Conservation (phyloP, 2,888 invertebrate species). For the Harpalus rufipes region DNA sequence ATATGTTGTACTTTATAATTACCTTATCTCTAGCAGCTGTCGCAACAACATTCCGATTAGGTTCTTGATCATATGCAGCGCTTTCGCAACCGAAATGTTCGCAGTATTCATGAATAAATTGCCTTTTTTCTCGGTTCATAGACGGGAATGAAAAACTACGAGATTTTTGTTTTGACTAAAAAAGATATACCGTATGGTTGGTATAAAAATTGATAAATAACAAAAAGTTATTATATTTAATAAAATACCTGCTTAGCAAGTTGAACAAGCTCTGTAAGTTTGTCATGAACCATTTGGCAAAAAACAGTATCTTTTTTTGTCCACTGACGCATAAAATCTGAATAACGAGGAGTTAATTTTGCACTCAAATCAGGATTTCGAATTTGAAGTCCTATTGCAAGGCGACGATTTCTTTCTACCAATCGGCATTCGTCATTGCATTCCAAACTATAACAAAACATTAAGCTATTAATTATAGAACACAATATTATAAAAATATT, state of each 20-base stretch:
- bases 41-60: constrained; percentile 96
- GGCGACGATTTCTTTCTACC: constrained; percentile 90
- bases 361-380: constrained; percentile 92
- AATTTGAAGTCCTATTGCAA: constrained; percentile 95
- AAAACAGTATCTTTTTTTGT: constrained; percentile 90
- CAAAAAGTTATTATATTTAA: background rate
- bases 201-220: background rate
- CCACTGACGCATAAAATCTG: constrained; percentile 90
- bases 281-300: constrained; percentile 90
- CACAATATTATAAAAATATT: background rate
- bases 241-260: constrained; percentile 87
- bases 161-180: constrained; percentile 87
- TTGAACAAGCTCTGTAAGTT: constrained; percentile 90
- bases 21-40: constrained; percentile 91
- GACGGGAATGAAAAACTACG: constrained; percentile 93
- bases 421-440: constrained; percentile 96
- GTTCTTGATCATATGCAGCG: constrained; percentile 96
- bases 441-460: constrained; percentile 82
- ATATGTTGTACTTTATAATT: constrained; percentile 50
- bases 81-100: constrained; percentile 97
- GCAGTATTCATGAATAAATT: constrained; percentile 95
- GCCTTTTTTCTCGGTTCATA: constrained; percentile 95
- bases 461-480: constrained; percentile 27
- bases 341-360: constrained; percentile 90
- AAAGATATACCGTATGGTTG: constrained; percentile 53